These are phyloP conservation scores for Nephotettix cincticeps DNA, from an alignment of 1,140 invertebrate genomes.

Conservation along the genomic window DNA sequence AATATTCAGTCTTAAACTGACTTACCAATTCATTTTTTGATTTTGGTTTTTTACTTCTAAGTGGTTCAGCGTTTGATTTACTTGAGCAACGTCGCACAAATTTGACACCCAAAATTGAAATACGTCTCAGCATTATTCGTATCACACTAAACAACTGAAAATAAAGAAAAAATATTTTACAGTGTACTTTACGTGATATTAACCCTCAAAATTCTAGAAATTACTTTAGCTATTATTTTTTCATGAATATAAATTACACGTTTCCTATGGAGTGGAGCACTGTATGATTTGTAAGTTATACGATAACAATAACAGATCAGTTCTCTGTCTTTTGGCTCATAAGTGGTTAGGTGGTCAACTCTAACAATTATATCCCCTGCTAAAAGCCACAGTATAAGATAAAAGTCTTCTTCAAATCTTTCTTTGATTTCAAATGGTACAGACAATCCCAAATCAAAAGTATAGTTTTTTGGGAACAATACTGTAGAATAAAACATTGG, in stretches of 20 bases:
- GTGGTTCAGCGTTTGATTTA: constrained; percentile 42
- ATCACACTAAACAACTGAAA: neutral
- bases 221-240: constrained; percentile 45
- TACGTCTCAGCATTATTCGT: neutral
- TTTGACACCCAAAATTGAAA: neutral
- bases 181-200: neutral
- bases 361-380: constrained; percentile 46
- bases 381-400: constrained; percentile 44
- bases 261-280: constrained; percentile 45
- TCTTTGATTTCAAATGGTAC: constrained; percentile 27
- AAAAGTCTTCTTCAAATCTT: constrained; percentile 43
- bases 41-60: constrained; percentile 56
- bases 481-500: neutral
- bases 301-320: constrained; percentile 47
- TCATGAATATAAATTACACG: constrained; percentile 49
- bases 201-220: neutral
- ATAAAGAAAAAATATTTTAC: neutral
- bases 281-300: constrained; percentile 48
- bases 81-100: neutral
- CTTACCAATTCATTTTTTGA: constrained; percentile 46
- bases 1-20: too few species aligned
- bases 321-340: constrained; percentile 41
- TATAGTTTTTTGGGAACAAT: constrained; percentile 42
- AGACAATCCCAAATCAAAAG: constrained; percentile 48
- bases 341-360: constrained; percentile 44